Conservation (phyloP, 2,888 invertebrate genomes). For the Sminthurides aquaticus region DNA sequence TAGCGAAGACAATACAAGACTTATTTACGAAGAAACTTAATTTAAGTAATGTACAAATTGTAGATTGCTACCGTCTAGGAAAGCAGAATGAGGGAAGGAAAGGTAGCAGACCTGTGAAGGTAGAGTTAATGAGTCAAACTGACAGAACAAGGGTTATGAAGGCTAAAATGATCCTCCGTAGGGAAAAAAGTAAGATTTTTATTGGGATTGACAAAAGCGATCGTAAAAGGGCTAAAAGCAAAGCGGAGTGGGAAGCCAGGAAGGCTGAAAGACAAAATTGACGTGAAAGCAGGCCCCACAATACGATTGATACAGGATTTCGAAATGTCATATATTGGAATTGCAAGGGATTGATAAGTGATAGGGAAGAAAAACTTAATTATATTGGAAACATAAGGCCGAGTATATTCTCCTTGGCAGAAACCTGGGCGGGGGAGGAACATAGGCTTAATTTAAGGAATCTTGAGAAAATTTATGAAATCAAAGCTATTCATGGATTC, state of each 20-base stretch:
- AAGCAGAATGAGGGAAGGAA: background rate
- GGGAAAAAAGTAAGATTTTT: background rate
- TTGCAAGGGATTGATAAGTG: background rate
- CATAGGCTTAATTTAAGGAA: background rate
- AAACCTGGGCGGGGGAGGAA: background rate
- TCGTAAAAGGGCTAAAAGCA: background rate
- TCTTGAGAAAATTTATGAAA: too few species aligned
- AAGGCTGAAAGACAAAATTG: background rate
- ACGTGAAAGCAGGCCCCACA: background rate
- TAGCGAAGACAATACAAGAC: background rate
- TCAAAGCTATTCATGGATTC: too few species aligned
- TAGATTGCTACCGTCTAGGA: background rate
- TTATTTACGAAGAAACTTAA: background rate
- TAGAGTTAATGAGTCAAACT: too few species aligned
- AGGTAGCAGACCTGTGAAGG: background rate
- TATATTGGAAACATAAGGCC: background rate
- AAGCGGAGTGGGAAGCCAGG: background rate
- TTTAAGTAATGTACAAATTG: background rate
- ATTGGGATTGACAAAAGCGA: background rate
- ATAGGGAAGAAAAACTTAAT: background rate
- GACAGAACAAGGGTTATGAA: background rate
- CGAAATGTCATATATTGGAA: background rate
- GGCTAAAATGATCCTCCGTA: background rate
- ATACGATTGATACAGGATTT: background rate
- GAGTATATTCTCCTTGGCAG: background rate